These are phyloP conservation scores for Sarotherodon lohbergeri DNA, from an alignment of 2,113 vertebrate species.

Conservation along the genomic window DNA sequence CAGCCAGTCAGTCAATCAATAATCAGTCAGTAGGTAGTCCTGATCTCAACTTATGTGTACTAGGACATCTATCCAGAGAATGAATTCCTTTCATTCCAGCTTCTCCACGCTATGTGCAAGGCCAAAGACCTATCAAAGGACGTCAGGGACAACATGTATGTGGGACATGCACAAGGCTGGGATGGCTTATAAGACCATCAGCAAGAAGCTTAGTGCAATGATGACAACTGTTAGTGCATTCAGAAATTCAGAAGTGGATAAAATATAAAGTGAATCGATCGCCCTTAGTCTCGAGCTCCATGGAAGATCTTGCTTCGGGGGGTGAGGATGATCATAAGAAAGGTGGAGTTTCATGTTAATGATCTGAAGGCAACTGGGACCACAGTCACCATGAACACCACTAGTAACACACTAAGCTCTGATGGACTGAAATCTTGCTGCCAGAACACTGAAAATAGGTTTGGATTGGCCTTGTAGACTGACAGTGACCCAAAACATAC, in stretches of 20 bases:
- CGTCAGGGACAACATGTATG: background rate
- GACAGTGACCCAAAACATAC: background rate
- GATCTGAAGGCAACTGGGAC: background rate
- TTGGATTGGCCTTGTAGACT: background rate
- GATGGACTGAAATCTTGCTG: background rate
- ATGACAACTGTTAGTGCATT: background rate
- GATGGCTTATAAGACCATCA: background rate
- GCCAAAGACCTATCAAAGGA: background rate
- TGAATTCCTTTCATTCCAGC: background rate
- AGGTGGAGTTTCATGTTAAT: background rate
- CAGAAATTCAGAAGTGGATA: background rate
- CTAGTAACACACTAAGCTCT: background rate
- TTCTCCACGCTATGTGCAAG: background rate
- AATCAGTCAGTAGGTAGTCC: background rate
- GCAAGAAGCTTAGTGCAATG: background rate
- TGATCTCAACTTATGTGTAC: background rate
- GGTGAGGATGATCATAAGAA: background rate
- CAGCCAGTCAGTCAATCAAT: background rate
- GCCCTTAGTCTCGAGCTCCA: background rate
- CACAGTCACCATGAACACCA: background rate
- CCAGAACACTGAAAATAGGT: background rate
- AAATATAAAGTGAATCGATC: background rate
- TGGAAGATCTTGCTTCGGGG: background rate
- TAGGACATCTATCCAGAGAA: background rate
- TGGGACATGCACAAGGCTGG: background rate